phyloP scores from a whole-genome alignment of 2,797 vertebrate species.

The Lithobates pipiens region DNA sequence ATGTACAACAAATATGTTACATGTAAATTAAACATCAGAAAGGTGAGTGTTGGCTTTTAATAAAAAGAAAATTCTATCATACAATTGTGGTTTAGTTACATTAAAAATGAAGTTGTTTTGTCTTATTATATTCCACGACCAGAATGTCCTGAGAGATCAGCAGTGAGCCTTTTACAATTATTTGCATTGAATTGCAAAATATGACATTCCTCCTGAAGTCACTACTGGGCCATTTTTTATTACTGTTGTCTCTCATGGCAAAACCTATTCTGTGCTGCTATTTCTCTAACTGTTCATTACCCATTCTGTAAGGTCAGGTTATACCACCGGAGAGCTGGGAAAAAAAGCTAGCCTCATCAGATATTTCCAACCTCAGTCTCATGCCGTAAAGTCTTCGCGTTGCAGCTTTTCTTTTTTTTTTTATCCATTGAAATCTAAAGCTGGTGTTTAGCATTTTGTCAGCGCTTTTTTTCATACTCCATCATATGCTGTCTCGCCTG shows the following conservation, averaged over 20 bases:
- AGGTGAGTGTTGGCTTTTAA: background rate
- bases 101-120: background rate
- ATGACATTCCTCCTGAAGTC: conserved; percentile 11
- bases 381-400: conserved; percentile 20
- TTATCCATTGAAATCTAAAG: conserved; percentile 27
- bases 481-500: background rate
- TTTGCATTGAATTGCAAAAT: conserved; percentile 42
- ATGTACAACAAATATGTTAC: background rate
- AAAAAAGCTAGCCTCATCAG: conserved; percentile 39
- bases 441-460: conserved; percentile 18
- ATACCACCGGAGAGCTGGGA: conserved; percentile 23
- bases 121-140: background rate
- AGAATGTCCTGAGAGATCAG: background rate
- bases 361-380: conserved; percentile 23
- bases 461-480: conserved; percentile 1
- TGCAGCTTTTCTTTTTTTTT: conserved; percentile 21
- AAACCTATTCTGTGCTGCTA: conserved; percentile 24
- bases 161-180: background rate
- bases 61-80: background rate
- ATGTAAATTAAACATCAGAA: background rate
- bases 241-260: background rate
- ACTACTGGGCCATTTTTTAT: conserved; percentile 25
- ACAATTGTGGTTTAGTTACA: background rate
- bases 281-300: conserved; percentile 36
- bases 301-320: conserved; percentile 41